A percentile compares a stretch with the other conserved stretches of the same genome.
These are phyloP conservation scores for Lycocorax pyrrhopterus DNA, from an alignment of 2,113 vertebrate genomes.

Conservation along the genomic window DNA sequence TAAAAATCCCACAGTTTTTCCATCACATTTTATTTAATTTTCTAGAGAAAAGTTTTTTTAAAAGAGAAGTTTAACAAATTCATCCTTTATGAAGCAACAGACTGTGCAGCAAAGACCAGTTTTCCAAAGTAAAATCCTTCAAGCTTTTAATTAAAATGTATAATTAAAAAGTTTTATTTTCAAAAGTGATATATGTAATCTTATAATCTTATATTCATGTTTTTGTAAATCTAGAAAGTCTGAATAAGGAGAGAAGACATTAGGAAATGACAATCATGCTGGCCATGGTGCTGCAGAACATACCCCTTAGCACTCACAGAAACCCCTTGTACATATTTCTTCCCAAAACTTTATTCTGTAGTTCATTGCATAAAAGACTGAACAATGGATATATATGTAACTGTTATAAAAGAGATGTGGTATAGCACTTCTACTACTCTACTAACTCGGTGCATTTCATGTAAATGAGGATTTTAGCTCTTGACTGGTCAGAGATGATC, in stretches of 20 bases:
- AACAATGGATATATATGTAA: background rate
- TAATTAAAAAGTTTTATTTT: background rate
- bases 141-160: background rate
- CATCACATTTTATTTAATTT: background rate
- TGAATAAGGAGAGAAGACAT: background rate
- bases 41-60: accelerated
- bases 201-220: background rate
- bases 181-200: background rate
- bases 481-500: background rate
- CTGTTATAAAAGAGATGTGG: background rate
- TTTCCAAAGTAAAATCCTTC: background rate
- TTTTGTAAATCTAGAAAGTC: background rate
- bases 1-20: background rate
- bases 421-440: background rate
- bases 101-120: background rate
- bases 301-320: background rate
- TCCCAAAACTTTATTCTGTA: background rate
- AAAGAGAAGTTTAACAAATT: background rate
- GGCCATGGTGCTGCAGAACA: background rate
- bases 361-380: background rate
- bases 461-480: background rate
- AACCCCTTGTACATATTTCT: background rate
- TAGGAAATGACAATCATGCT: background rate
- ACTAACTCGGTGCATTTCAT: background rate
- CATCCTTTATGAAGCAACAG: background rate